Evolutionary conservation across 2,113 vertebrate genomes (phyloP), one percentile per base, ranked within the genome.

Genomic region (Antechinus flavipes): DNA sequence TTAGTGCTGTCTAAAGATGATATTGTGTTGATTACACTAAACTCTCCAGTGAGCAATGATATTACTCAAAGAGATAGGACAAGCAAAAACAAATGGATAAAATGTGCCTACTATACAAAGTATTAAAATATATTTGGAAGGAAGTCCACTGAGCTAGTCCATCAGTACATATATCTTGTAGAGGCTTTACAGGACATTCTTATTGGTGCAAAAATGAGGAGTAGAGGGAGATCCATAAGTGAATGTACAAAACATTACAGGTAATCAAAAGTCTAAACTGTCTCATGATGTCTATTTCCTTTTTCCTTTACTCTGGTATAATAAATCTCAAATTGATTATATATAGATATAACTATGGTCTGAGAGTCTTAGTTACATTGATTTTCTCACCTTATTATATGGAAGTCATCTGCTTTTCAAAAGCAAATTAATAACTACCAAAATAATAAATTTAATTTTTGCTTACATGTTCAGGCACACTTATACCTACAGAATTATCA

Each of bases 361-460:
- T 7, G 8, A n/a, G 16, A 35, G 2, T 26, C n/a, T 58, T 90
- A 47, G 30, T 91, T 76, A 91, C 42, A 84, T 35, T 93, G 91
- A 91, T 89, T 94, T 93, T 93, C 42, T 56, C 49, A 58, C n/a
- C n/a, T 46, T 84, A 35, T 89, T 96, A 30, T 49, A 46, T 94
- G 92, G 49, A 93, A 93, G 84, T 6, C 93, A 76, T 11, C 35
- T 54, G 91, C 90, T 91, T 91, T 49, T 0, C 93, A 84, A 92
- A 94, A 94, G 54, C 58, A 89, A 92, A 93, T 96, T 54, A 94
- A 92, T 94, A 92, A 91, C 91, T 89, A n/a, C 55, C 27, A 91
- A 91, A 91, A 92, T 27, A 94, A 53, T 55, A 92, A 92, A 68
- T 91, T 47, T 52, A 94, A 95, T 95, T 52, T 68, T 94, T 93